phyloP scores from a whole-genome alignment of 1,140 invertebrate species.

The Brachionus plicatilis region DNA sequence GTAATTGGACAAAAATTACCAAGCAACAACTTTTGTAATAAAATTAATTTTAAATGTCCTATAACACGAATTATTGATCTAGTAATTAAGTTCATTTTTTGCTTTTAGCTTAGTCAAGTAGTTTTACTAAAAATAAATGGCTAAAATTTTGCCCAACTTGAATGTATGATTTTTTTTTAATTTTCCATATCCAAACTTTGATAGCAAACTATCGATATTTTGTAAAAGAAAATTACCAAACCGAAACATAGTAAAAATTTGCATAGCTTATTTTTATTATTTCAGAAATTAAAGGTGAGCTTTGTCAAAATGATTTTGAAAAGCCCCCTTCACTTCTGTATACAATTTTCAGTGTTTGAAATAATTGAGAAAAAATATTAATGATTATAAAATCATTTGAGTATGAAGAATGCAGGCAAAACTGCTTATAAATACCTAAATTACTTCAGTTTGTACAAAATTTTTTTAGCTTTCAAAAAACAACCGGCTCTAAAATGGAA shows the following conservation, averaged over 20 bases:
- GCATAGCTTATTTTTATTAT: background rate
- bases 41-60: too few relatives aligned
- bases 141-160: background rate
- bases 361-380: background rate
- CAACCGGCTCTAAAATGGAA: constrained; percentile 3
- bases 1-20: too few relatives aligned
- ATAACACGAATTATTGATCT: background rate
- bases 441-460: background rate
- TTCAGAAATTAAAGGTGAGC: background rate
- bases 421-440: background rate
- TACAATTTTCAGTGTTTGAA: background rate
- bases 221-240: background rate
- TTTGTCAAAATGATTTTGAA: background rate
- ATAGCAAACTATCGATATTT: background rate
- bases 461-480: background rate
- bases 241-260: background rate
- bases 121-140: too few relatives aligned
- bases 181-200: background rate
- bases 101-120: background rate
- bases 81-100: background rate
- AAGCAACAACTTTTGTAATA: too few relatives aligned
- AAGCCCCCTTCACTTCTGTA: background rate
- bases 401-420: background rate
- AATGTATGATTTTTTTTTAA: background rate
- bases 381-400: background rate